Conservation (phyloP, 2,797 vertebrate species). For the Mareca strepera region DNA sequence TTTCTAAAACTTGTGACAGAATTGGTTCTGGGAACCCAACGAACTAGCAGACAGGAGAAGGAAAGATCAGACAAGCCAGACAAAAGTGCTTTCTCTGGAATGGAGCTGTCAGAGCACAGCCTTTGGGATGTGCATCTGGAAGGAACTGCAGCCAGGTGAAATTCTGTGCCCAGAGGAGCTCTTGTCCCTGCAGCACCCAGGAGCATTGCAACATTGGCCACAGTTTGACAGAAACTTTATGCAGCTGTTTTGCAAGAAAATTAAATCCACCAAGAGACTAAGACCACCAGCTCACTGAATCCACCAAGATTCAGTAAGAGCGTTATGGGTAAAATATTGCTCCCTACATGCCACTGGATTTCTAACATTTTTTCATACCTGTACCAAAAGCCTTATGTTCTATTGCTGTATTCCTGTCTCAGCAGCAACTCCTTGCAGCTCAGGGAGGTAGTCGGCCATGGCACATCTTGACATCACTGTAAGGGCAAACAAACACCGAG, state of each 20-base stretch:
- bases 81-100: neutral
- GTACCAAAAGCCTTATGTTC: neutral
- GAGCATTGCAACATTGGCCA: rapidly evolving
- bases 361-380: neutral
- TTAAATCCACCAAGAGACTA: neutral
- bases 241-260: neutral
- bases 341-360: neutral
- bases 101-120: neutral
- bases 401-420: neutral
- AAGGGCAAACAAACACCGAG: neutral
- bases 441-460: neutral
- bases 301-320: neutral
- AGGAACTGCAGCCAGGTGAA: neutral
- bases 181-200: neutral
- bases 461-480: neutral
- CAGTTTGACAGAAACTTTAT: neutral
- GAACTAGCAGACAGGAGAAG: neutral
- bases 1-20: neutral
- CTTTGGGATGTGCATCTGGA: neutral
- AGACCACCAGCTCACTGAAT: neutral
- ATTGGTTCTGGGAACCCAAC: neutral
- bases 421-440: neutral
- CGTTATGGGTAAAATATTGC: neutral
- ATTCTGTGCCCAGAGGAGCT: neutral
- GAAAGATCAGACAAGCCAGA: neutral